Evolutionary conservation across 2,888 invertebrate species (phyloP).

Genomic region (Lithophane ornitopus): DNA sequence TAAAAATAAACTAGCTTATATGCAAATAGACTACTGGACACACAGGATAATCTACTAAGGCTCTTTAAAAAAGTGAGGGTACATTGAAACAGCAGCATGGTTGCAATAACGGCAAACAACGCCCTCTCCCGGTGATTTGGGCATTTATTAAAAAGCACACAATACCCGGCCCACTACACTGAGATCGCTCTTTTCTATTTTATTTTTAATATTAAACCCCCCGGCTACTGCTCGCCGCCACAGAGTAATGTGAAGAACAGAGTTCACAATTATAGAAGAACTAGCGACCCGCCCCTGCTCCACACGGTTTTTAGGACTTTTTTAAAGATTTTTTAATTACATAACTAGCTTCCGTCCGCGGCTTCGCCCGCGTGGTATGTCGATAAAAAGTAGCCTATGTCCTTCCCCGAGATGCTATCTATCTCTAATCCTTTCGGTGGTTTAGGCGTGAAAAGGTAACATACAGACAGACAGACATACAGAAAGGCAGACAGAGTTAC

Average conservation of each 20-base stretch:
- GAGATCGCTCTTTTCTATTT: conserved; percentile 85
- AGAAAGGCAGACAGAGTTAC: too few relatives aligned
- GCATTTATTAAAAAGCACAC: conserved; percentile 89
- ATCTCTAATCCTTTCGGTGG: too few relatives aligned
- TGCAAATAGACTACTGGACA: conserved; percentile 42
- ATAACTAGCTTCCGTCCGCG: too few relatives aligned
- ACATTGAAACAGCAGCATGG: conserved; percentile 53
- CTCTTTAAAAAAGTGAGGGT: conserved; percentile 52
- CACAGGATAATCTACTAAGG: conserved; percentile 55
- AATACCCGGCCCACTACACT: conserved; percentile 85
- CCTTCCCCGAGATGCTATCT: too few relatives aligned
- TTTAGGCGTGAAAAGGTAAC: too few relatives aligned
- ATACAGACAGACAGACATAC: too few relatives aligned
- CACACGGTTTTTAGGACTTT: too few relatives aligned
- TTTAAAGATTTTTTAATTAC: too few relatives aligned
- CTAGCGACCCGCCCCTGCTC: too few relatives aligned
- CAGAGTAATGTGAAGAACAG: conserved; percentile 74
- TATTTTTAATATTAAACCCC: conserved; percentile 90
- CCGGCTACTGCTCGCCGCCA: conserved; percentile 75
- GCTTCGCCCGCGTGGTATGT: too few relatives aligned
- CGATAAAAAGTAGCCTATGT: too few relatives aligned
- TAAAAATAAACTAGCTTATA: conserved; percentile 11
- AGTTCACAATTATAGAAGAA: conserved; percentile 41
- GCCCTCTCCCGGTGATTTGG: conserved; percentile 84
- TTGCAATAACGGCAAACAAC: conserved; percentile 78